phyloP scores from a whole-genome alignment of 2,113 vertebrate species.

The Caloenas nicobarica region DNA sequence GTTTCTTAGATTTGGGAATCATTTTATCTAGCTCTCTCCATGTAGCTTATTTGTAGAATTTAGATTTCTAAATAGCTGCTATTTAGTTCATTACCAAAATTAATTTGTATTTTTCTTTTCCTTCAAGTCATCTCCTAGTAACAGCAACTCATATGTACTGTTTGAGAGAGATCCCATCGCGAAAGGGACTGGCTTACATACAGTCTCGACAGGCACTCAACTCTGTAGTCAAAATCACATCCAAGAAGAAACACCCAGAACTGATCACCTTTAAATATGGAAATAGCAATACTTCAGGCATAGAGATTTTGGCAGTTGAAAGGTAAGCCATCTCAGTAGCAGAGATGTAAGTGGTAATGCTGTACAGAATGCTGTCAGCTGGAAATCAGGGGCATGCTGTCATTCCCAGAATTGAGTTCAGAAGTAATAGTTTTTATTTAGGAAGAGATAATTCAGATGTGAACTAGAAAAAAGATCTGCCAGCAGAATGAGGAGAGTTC shows the following conservation, averaged over 20 bases:
- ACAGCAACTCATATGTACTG: conserved; percentile 99
- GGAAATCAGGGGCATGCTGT: neutral
- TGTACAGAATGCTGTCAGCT: neutral
- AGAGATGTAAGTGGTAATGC: neutral
- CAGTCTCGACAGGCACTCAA: conserved; percentile 95
- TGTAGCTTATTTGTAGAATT: neutral
- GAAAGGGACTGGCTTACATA: conserved; percentile 95
- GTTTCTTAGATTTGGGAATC: neutral
- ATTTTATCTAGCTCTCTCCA: neutral
- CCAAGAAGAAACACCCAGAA: conserved; percentile 98
- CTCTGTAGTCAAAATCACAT: conserved; percentile 98
- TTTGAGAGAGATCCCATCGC: conserved; percentile 91
- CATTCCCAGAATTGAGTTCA: neutral
- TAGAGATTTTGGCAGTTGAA: conserved; percentile 94
- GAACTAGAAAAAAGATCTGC: neutral
- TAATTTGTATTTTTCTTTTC: neutral
- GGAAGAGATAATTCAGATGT: neutral
- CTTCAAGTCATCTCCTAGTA: conserved; percentile 88
- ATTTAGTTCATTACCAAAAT: neutral
- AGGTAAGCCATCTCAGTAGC: conserved; percentile 78
- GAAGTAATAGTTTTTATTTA: neutral
- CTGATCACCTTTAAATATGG: conserved; percentile 99
- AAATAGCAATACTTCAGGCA: conserved; percentile 89
- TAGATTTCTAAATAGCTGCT: neutral
- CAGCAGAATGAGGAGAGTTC: neutral